Evolutionary conservation across 2,888 invertebrate genomes (phyloP), one percentile per base, ranked within the genome.

Genomic region (Criorhina ranunculi): DNA sequence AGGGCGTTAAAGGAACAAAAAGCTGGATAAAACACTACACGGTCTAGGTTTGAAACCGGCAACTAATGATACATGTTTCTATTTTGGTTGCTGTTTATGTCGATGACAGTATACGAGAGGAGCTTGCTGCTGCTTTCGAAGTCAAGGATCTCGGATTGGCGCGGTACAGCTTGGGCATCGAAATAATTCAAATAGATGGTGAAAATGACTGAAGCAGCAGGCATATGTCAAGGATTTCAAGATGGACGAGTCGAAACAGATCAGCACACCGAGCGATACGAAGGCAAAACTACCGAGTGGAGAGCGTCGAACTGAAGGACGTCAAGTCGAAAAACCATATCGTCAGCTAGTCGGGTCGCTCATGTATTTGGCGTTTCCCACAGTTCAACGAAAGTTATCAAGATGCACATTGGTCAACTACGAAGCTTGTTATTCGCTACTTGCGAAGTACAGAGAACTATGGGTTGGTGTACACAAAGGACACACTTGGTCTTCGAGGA

Each of bases 131-230:
- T 29, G 53, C 24, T 15, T 78, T 69, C 19, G 49, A 76, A 35
- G 33, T 78, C 4, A 78, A 72, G 11, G 70, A 70, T 46, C 55
- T 69, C 1, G 69, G 69, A 35, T 15, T 70, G 53, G 59, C 62
- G 12, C 15, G 55, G 5, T 59, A 59, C 17, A 42, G 67, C 12
- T 40, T 76, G 33, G 67, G 69, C 11, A 11, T 76, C 29, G 55
- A 64, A 70, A 78, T 70, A 24, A 62, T 64, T 31, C 49, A 70
- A 70, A 11, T 7, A 17, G 35, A 33, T 29, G 59, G 35, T 12
- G n/a, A 64, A 37, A 79, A 33, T 64, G 31, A 55, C 24, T 59
- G 0, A 64, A 51, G 29, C 70, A 70, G 31, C 29, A 59, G 15
- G 29, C 24, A 59, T 69, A 77, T n/a, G 44, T 67, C n/a, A 67